phyloP scores from a whole-genome alignment of 2,888 invertebrate species.

The Ctenicera cuprea region DNA sequence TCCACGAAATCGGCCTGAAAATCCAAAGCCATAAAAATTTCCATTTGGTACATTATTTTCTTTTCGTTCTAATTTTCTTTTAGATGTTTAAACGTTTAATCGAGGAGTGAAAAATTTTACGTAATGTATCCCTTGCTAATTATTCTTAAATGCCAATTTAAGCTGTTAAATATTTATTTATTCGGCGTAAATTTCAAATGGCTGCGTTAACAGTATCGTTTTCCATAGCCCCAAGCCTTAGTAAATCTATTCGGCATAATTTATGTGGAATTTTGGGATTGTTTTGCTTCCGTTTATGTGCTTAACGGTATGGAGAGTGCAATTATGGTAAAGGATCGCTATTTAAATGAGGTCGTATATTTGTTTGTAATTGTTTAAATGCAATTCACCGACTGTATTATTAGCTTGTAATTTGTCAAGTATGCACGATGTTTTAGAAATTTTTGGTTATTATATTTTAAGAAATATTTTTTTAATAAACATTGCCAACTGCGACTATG shows the following conservation, averaged over 20 bases:
- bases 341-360: slow-evolving; percentile 42
- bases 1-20: too few species aligned
- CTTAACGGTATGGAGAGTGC: slow-evolving; percentile 39
- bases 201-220: slow-evolving; percentile 23
- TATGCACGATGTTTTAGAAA: too few species aligned
- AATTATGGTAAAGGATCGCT: slow-evolving; percentile 38
- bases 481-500: too few species aligned
- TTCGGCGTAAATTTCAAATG: slow-evolving; percentile 34
- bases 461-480: too few species aligned
- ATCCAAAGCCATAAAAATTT: too few species aligned
- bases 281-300: slow-evolving; percentile 42
- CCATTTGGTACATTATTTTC: too few species aligned
- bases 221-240: slow-evolving; percentile 40
- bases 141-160: slow-evolving; percentile 14
- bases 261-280: slow-evolving; percentile 46
- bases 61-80: too few species aligned
- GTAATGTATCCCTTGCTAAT: neutral
- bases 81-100: neutral
- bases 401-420: neutral
- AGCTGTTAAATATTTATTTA: slow-evolving; percentile 28
- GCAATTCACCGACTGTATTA: neutral
- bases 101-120: neutral
- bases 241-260: slow-evolving; percentile 46
- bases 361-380: slow-evolving; percentile 6
- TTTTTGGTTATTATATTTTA: too few species aligned